phyloP scores from a whole-genome alignment of 2,888 invertebrate species.

The Drosophila bunnanda region DNA sequence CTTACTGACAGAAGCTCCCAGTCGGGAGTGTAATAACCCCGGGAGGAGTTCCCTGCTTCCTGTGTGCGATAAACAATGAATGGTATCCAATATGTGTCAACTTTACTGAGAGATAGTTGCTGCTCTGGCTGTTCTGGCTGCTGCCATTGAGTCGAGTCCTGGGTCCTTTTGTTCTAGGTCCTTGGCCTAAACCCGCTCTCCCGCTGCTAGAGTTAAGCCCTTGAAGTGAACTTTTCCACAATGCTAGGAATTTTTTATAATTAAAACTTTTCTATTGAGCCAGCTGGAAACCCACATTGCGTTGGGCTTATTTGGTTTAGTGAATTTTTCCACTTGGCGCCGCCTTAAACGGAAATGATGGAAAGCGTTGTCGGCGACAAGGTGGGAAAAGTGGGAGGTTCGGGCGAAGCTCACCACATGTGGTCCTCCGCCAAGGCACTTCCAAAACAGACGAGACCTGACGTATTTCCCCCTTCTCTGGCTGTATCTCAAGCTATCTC shows the following conservation, averaged over 20 bases:
- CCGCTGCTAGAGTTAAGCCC: conserved; percentile 1
- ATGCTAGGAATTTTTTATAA: conserved; percentile 43
- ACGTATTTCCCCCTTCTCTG: conserved; percentile 11
- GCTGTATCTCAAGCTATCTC: background rate
- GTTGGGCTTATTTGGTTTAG: conserved; percentile 45
- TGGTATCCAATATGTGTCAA: conserved; percentile 66
- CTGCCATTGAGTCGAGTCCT: conserved; percentile 34
- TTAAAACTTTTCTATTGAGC: conserved; percentile 65
- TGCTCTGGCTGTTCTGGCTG: too few relatives aligned
- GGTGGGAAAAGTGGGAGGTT: conserved; percentile 33
- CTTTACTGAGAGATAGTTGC: conserved; percentile 59
- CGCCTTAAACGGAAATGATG: conserved; percentile 34
- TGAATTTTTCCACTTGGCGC: conserved; percentile 51
- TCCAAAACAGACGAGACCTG: conserved; percentile 31
- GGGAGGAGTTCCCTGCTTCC: conserved; percentile 34
- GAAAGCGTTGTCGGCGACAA: conserved; percentile 38
- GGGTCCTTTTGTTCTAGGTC: conserved; percentile 39
- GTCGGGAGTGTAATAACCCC: conserved; percentile 48
- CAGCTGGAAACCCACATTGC: conserved; percentile 18
- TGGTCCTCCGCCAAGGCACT: conserved; percentile 24
- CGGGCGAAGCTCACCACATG: conserved; percentile 44
- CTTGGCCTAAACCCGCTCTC: conserved; percentile 20
- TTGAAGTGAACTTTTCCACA: conserved; percentile 18
- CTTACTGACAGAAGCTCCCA: background rate
- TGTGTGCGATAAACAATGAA: conserved; percentile 48